A percentile compares a stretch with the other conserved stretches of the same genome.
Conservation (phyloP, 2,113 vertebrate genomes). For the Coregonus clupeaformis region DNA sequence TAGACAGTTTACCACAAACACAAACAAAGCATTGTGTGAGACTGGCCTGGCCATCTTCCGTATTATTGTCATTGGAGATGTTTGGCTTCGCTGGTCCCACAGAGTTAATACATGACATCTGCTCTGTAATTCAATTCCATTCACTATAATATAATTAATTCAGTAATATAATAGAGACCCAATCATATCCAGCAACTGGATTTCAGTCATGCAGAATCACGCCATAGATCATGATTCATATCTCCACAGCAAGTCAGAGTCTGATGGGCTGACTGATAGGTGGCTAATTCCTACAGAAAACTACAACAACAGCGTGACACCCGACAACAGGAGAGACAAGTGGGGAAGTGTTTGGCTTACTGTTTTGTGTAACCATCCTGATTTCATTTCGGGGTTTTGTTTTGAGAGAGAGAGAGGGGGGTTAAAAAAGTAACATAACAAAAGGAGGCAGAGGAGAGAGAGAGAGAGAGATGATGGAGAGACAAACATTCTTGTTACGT, state of each 20-base stretch:
- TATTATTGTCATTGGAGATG: too few species aligned
- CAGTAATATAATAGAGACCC: conserved; percentile 14
- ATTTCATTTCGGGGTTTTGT: background rate
- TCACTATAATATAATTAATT: background rate
- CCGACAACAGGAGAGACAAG: too few species aligned
- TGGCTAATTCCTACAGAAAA: conserved; percentile 15
- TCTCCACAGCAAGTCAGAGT: too few species aligned
- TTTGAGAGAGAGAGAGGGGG: conserved; percentile 9
- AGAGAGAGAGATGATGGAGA: conserved; percentile 29
- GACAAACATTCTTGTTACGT: conserved; percentile 49
- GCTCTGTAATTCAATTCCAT: background rate
- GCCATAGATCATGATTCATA: too few species aligned
- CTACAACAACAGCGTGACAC: conserved; percentile 1
- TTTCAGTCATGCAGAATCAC: conserved; percentile 15
- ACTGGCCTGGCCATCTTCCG: too few species aligned
- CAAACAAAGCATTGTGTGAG: too few species aligned
- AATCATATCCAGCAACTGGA: conserved; percentile 37
- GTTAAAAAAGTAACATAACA: conserved; percentile 38
- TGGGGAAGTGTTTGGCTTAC: too few species aligned
- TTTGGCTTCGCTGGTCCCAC: too few species aligned
- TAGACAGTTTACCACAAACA: too few species aligned
- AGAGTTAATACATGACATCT: background rate
- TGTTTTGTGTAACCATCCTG: too few species aligned
- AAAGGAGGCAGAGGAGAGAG: conserved; percentile 37
- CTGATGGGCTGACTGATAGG: conserved; percentile 19